Evolutionary conservation across 2,888 invertebrate genomes (phyloP), one percentile per base, ranked within the genome.

Genomic region (Teleiodes luculella): DNA sequence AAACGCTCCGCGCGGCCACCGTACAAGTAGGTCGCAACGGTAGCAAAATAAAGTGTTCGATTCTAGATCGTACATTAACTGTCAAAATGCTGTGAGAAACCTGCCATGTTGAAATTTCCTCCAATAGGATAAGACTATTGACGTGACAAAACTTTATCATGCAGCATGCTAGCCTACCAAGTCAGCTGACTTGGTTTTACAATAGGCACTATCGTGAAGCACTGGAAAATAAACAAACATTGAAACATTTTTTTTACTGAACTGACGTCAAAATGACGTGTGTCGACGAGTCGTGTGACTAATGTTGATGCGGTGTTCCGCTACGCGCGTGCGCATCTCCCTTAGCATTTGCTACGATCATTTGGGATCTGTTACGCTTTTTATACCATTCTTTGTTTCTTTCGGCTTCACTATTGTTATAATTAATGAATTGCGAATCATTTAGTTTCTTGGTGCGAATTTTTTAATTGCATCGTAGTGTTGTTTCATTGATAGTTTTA

Each of bases 251-350:
- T 13, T 20, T 28, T 5, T 8, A n/a, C n/a, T 3, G n/a, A 13
- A 3, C 43, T 43, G 20, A 13, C 5, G 18, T 43, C 43, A 18
- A 28, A 52, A 39, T 18, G 41, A 57, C 52, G 54, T 36, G 54
- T 66, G 62, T 60, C 67, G 61, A 61, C 65, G 24, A 24, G 69
- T 74, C 33, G 77, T 78, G 74, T 76, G 79, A 74, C 80, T 73
- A 76, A 78, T 71, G 64, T 58, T 76, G 76, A 83, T 81, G 74
- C 62, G 61, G 53, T 68, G 64, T 78, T 71, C 83, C 84, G 85
- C 83, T 83, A 77, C 54, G 61, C 53, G 74, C 78, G 78, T 78
- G 79, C 74, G 66, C 61, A 59, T 30, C 51, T 61, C 60, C 57
- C 24, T 37, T 35, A 24, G 16, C 36, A 50, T 37, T 37, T 24